A percentile compares a stretch with the other conserved stretches of the same genome.
phyloP scores from a whole-genome alignment of 2,888 invertebrate genomes.

The Callinectes sapidus region DNA sequence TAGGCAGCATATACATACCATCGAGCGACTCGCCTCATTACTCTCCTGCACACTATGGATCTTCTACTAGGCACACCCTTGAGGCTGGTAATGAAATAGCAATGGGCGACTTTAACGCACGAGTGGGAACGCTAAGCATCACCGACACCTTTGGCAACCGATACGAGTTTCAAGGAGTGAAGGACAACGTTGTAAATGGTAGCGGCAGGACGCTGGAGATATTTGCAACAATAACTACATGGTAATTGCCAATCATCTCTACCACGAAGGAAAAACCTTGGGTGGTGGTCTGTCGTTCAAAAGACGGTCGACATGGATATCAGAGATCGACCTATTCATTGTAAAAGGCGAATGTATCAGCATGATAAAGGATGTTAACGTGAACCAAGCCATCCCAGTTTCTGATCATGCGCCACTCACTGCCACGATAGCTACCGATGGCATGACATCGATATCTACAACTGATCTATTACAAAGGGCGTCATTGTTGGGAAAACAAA shows the following conservation, averaged over 20 bases:
- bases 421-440: background rate
- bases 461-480: background rate
- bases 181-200: background rate
- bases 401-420: background rate
- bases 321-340: conserved; percentile 23
- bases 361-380: background rate
- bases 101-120: conserved; percentile 7
- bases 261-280: background rate
- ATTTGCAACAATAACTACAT: conserved; percentile 8
- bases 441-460: background rate
- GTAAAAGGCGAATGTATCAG: background rate
- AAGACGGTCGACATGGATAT: background rate
- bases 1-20: background rate
- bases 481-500: background rate
- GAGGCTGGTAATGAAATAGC: background rate
- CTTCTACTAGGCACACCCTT: background rate
- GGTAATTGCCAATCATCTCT: background rate
- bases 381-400: background rate
- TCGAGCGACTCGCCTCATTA: conserved; percentile 17
- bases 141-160: background rate
- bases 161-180: background rate
- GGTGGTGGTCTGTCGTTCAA: conserved; percentile 34
- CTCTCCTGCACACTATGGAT: background rate
- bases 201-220: background rate
- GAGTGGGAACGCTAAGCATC: background rate